phyloP scores from a whole-genome alignment of 2,797 vertebrate species.

The Huso huso region DNA sequence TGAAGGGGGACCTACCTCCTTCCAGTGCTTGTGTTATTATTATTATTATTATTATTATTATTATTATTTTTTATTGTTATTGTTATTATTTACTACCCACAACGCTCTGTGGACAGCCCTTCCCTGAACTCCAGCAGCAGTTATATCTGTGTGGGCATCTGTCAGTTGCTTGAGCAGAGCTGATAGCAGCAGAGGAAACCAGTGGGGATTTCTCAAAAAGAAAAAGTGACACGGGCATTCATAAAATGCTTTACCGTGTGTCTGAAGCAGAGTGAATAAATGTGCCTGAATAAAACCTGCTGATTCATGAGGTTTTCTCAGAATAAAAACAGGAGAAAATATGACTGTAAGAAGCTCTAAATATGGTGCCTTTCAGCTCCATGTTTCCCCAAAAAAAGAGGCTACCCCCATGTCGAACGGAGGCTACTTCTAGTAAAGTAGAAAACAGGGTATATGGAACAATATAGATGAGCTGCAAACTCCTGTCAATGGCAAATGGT shows the following conservation, averaged over 20 bases:
- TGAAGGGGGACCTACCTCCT: conserved; percentile 20
- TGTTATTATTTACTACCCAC: conserved; percentile 24
- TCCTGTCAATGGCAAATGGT: no score
- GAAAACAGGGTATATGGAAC: no score
- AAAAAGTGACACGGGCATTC: conserved; percentile 36
- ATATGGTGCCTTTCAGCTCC: no score
- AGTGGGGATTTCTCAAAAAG: conserved; percentile 43
- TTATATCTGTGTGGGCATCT: conserved; percentile 30
- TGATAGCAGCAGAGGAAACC: conserved; percentile 51
- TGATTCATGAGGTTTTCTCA: conserved; percentile 43
- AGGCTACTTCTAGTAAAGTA: no score
- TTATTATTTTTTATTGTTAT: conserved; percentile 33
- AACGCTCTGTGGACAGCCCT: conserved; percentile 6
- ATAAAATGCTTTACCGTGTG: conserved; percentile 44
- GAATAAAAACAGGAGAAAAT: no score
- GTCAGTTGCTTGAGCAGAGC: conserved; percentile 35
- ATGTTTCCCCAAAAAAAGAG: no score
- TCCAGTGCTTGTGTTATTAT: conserved; percentile 22
- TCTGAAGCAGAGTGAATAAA: conserved; percentile 39
- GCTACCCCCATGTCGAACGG: no score
- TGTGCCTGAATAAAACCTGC: conserved; percentile 44
- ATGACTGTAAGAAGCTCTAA: no score
- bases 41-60: conserved; percentile 33
- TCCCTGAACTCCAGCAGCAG: conserved; percentile 15
- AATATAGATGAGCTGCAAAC: no score